Evolutionary conservation across 2,113 vertebrate genomes (phyloP).

Genomic region (Gallinago media): DNA sequence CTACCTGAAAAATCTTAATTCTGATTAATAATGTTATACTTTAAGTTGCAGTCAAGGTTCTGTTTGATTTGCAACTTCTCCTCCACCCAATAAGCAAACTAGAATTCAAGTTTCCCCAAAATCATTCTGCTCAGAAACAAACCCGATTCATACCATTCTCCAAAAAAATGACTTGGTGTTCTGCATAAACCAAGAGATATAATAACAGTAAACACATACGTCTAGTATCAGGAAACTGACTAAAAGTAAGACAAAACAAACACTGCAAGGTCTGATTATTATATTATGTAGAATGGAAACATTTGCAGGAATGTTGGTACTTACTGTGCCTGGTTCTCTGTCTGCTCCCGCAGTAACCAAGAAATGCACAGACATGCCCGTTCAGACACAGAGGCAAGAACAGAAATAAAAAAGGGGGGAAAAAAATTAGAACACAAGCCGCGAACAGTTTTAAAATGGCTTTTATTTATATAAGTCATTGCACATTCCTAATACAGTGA

Average conservation of each 20-base stretch:
- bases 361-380: slow-evolving; percentile 88
- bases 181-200: neutral
- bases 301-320: slow-evolving; percentile 77
- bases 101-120: neutral
- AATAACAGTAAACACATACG: neutral
- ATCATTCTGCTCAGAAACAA: neutral
- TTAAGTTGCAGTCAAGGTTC: neutral
- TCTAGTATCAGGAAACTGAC: neutral
- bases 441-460: slow-evolving; percentile 85
- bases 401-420: slow-evolving; percentile 86
- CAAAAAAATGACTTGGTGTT: neutral
- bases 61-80: neutral
- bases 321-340: slow-evolving; percentile 94
- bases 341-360: slow-evolving; percentile 89
- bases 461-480: slow-evolving; percentile 89
- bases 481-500: slow-evolving; percentile 89
- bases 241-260: slow-evolving; percentile 4
- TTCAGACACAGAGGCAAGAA: slow-evolving; percentile 85
- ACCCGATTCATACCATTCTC: neutral
- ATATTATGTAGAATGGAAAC: neutral
- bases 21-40: neutral
- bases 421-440: slow-evolving; percentile 87
- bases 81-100: neutral
- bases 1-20: neutral
- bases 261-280: neutral